These are phyloP conservation scores for Ellobium chinense DNA, from an alignment of 2,888 invertebrate species.

Conservation along the genomic window DNA sequence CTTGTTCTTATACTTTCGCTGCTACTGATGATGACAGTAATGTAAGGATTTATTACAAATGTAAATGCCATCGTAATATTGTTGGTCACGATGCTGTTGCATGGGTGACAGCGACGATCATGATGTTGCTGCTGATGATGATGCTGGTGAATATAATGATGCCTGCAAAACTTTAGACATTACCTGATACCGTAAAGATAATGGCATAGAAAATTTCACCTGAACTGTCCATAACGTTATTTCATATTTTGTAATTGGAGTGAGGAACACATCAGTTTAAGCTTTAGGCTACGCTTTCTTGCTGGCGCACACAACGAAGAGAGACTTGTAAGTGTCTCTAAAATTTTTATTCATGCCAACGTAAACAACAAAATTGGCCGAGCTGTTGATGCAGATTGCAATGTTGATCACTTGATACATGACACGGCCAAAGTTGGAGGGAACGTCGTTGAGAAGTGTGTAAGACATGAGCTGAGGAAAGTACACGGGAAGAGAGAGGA, in stretches of 20 bases:
- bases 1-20: not conserved
- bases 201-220: no score
- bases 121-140: no score
- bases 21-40: not conserved
- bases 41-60: not conserved
- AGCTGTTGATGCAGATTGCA: constrained; percentile 18
- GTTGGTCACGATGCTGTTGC: no score
- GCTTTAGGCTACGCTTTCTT: no score
- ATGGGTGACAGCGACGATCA: no score
- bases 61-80: not conserved
- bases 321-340: not conserved
- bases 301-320: no score
- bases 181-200: no score
- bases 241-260: no score
- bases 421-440: constrained; percentile 11
- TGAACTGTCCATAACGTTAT: no score
- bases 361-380: constrained; percentile 16
- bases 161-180: no score
- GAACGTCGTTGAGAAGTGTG: not conserved
- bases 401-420: constrained; percentile 17
- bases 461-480: not conserved
- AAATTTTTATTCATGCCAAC: constrained; percentile 12
- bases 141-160: no score
- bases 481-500: not conserved
- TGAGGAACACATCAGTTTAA: no score